Percentiles rank a stretch among this genome's conserved stretches.
Conservation (phyloP, 2,113 vertebrate genomes). For the Oryzias melastigma region DNA sequence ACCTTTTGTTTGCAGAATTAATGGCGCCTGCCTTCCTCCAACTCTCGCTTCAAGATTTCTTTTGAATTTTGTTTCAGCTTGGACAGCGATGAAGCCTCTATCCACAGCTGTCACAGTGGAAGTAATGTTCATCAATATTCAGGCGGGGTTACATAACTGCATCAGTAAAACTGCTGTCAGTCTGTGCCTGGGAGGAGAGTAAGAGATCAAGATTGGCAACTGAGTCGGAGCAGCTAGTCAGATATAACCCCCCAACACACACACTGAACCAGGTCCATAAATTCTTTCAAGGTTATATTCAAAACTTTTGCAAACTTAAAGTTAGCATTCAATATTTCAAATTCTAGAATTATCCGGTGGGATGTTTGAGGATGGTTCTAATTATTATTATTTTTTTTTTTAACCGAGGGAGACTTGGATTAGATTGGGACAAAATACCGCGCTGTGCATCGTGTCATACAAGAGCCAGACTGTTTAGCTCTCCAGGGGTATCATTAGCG, state of each 20-base stretch:
- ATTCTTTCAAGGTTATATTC: slow-evolving; percentile 2
- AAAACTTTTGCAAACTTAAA: slow-evolving; percentile 2
- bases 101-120: slow-evolving; percentile 37
- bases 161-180: slow-evolving; percentile 50
- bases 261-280: background rate
- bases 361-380: slow-evolving; percentile 7
- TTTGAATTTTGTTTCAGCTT: slow-evolving; percentile 12
- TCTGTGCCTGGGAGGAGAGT: slow-evolving; percentile 31
- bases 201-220: slow-evolving; percentile 31
- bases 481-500: slow-evolving; percentile 71
- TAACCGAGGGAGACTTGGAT: slow-evolving; percentile 7
- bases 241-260: slow-evolving; percentile 19
- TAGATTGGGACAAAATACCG: slow-evolving; percentile 26
- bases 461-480: slow-evolving; percentile 46
- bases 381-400: slow-evolving; percentile 2
- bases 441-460: slow-evolving; percentile 35
- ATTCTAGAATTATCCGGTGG: slow-evolving; percentile 11
- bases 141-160: slow-evolving; percentile 56
- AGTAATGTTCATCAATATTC: slow-evolving; percentile 65
- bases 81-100: slow-evolving; percentile 13
- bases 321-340: background rate
- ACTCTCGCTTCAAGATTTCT: too few species aligned
- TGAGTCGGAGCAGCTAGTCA: slow-evolving; percentile 29
- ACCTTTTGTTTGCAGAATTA: too few species aligned
- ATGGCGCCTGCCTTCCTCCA: too few species aligned